phyloP scores from a whole-genome alignment of 2,113 vertebrate species.

The Tetrax tetrax region DNA sequence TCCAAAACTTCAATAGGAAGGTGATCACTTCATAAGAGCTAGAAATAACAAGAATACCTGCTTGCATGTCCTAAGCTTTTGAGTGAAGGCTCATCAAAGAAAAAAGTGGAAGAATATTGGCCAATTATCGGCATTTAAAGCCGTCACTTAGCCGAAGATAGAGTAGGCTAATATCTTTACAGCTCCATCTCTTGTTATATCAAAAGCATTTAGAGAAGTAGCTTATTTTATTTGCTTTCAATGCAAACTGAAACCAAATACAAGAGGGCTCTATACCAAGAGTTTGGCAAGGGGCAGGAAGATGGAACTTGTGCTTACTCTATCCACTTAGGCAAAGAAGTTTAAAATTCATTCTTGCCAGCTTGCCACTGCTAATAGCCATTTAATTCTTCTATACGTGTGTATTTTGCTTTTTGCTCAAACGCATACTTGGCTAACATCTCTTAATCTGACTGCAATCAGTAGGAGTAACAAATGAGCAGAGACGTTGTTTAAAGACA shows the following conservation, averaged over 20 bases:
- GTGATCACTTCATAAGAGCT: background rate
- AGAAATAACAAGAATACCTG: background rate
- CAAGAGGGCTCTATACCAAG: background rate
- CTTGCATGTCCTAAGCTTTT: accelerated
- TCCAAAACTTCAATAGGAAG: background rate
- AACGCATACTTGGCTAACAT: background rate
- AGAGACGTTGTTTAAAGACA: background rate
- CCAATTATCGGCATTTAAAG: background rate
- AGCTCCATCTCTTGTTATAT: background rate
- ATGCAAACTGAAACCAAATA: background rate
- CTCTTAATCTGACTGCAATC: background rate
- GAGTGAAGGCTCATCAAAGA: background rate
- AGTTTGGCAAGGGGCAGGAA: background rate
- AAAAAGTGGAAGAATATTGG: background rate
- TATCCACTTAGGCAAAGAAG: background rate
- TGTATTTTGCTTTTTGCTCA: background rate
- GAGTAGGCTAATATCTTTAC: background rate
- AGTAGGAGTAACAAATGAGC: background rate
- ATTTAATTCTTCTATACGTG: background rate
- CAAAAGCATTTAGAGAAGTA: background rate
- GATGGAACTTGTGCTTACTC: background rate
- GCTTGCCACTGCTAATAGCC: background rate
- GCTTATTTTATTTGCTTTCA: background rate
- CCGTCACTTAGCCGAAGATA: background rate
- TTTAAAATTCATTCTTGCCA: background rate